These are phyloP conservation scores for Acleris literana DNA, from an alignment of 2,888 invertebrate species.

Conservation along the genomic window DNA sequence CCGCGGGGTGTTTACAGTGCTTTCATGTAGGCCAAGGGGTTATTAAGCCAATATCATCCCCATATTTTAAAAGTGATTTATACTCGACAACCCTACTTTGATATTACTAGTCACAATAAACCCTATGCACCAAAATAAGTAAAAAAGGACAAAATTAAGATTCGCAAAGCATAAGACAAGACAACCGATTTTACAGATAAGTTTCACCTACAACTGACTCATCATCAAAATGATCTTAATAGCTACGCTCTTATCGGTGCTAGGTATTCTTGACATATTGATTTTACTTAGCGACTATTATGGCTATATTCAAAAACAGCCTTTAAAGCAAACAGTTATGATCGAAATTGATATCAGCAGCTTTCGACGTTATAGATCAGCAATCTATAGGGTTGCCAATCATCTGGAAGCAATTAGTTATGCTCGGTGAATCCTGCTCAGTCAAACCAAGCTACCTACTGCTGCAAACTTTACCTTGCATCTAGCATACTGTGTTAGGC, in stretches of 20 bases:
- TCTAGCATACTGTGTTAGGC: constrained; percentile 4
- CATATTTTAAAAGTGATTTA: constrained; percentile 13
- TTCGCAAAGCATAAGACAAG: not conserved
- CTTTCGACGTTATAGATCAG: constrained; percentile 7
- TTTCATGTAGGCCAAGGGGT: constrained; percentile 47
- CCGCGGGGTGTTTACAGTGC: constrained; percentile 50
- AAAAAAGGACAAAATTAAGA: not conserved
- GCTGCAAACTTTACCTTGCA: constrained; percentile 1
- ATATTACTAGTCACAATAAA: not conserved
- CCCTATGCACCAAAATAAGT: not conserved
- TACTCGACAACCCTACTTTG: not conserved
- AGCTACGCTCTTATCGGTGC: no score
- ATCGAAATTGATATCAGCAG: constrained; percentile 13
- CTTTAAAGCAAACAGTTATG: not conserved
- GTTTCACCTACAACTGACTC: not conserved
- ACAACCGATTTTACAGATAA: not conserved
- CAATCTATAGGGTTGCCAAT: constrained; percentile 17
- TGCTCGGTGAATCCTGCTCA: constrained; percentile 26
- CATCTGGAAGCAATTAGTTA: constrained; percentile 31
- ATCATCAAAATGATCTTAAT: no score
- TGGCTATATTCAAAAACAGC: constrained; percentile 2
- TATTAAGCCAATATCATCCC: constrained; percentile 45
- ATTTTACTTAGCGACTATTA: not conserved
- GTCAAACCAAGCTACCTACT: constrained; percentile 22
- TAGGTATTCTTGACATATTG: not conserved